Percentiles rank a stretch among this genome's conserved stretches.
Conservation (phyloP, 2,797 vertebrate species). For the Rachycentron canadum region DNA sequence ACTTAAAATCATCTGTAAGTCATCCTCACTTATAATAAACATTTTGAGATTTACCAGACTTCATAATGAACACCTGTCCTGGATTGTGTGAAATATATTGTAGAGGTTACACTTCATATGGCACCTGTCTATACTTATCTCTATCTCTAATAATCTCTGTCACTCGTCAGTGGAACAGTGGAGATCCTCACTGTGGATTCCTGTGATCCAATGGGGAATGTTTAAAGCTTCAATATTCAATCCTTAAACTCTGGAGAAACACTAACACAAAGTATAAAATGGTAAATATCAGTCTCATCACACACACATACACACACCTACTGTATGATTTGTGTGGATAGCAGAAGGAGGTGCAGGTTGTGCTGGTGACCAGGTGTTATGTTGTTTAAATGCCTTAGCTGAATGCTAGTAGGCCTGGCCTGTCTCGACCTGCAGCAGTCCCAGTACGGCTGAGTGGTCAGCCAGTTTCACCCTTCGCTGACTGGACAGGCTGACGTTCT, state of each 20-base stretch:
- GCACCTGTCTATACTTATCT: too few species aligned
- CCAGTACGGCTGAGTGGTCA: constrained; percentile 95
- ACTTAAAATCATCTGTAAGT: neutral
- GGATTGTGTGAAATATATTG: neutral
- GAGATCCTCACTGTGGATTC: constrained; percentile 6
- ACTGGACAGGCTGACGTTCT: constrained; percentile 95
- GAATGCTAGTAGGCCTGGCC: constrained; percentile 93
- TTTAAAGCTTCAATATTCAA: constrained; percentile 47
- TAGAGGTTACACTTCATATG: too few species aligned
- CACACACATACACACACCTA: constrained; percentile 19
- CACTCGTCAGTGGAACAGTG: neutral
- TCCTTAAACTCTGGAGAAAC: constrained; percentile 21
- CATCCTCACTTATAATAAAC: neutral
- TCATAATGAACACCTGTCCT: neutral
- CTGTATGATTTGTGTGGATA: constrained; percentile 33
- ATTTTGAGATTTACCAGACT: neutral
- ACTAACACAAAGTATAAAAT: constrained; percentile 26
- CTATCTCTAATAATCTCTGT: too few species aligned
- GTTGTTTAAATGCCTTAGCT: constrained; percentile 13
- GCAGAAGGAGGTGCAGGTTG: constrained; percentile 53
- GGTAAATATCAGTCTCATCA: constrained; percentile 32
- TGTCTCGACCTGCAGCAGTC: constrained; percentile 96
- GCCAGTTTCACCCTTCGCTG: constrained; percentile 97
- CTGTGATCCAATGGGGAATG: constrained; percentile 48
- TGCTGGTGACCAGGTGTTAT: constrained; percentile 72